Conservation (phyloP, 1,140 invertebrate genomes). For the Neocloeon triangulifer region DNA sequence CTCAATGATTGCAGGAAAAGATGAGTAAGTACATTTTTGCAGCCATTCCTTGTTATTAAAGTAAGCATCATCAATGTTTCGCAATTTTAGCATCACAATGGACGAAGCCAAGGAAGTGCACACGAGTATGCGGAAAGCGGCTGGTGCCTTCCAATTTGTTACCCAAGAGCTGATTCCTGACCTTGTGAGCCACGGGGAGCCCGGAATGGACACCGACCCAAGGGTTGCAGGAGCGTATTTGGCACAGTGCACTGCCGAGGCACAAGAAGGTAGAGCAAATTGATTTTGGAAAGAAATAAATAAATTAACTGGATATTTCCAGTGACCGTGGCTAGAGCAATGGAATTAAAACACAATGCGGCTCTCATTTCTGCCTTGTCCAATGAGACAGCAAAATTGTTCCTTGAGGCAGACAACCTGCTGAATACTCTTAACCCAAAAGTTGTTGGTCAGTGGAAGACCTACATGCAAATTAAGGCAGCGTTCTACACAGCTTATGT, state of each 20-base stretch:
- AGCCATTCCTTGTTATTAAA: background rate
- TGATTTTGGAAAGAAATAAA: too few species aligned
- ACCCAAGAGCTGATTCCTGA: constrained; percentile 21
- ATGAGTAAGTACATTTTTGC: constrained; percentile 26
- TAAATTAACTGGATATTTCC: constrained; percentile 12
- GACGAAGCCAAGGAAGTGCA: constrained; percentile 47
- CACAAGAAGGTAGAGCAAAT: constrained; percentile 52
- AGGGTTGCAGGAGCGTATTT: constrained; percentile 37
- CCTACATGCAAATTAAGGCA: constrained; percentile 41
- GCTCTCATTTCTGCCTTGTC: constrained; percentile 37
- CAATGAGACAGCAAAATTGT: constrained; percentile 40
- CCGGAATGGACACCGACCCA: constrained; percentile 35
- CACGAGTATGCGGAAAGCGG: constrained; percentile 34
- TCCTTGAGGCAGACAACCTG: constrained; percentile 31
- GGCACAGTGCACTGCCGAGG: constrained; percentile 44
- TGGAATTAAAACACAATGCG: constrained; percentile 42
- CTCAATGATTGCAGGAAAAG: constrained; percentile 36
- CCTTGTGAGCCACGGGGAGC: constrained; percentile 21
- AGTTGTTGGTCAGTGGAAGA: constrained; percentile 36
- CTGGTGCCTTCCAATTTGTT: constrained; percentile 34
- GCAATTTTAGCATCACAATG: constrained; percentile 29
- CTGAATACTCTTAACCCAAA: constrained; percentile 28
- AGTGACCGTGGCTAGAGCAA: constrained; percentile 46
- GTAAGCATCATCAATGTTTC: constrained; percentile 5
- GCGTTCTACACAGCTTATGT: constrained; percentile 40